Conservation (phyloP, 2,113 vertebrate species). For the Lepisosteus osseus region DNA sequence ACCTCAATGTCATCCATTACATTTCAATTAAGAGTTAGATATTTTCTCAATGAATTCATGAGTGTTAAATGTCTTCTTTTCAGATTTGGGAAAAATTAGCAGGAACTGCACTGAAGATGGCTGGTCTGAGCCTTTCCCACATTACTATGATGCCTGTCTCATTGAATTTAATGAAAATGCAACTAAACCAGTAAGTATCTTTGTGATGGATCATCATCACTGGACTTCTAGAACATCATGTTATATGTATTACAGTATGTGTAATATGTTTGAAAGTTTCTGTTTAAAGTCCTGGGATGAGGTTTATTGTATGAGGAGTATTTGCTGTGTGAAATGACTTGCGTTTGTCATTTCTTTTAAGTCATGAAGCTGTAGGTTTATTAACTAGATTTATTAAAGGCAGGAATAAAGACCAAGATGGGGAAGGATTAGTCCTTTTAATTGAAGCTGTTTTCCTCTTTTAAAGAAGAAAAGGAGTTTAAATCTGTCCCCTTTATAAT, state of each 20-base stretch:
- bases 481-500: no score
- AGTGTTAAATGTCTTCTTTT: background rate
- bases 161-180: constrained; percentile 70
- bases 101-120: constrained; percentile 90
- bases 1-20: background rate
- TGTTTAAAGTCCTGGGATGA: constrained; percentile 14
- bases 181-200: constrained; percentile 55
- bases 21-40: background rate
- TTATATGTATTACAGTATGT: background rate
- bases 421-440: no score
- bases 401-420: no score
- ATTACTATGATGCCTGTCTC: constrained; percentile 87
- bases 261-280: background rate
- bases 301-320: no score
- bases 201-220: background rate
- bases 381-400: no score
- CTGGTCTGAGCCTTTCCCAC: constrained; percentile 91
- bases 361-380: no score
- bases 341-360: no score
- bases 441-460: no score
- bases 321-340: no score
- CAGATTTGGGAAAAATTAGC: constrained; percentile 75
- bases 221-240: background rate
- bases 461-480: no score
- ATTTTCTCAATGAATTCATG: background rate